A percentile compares a stretch with the other conserved stretches of the same genome.
phyloP scores from a whole-genome alignment of 2,797 vertebrate species.

The Cyprinodon diabolis region DNA sequence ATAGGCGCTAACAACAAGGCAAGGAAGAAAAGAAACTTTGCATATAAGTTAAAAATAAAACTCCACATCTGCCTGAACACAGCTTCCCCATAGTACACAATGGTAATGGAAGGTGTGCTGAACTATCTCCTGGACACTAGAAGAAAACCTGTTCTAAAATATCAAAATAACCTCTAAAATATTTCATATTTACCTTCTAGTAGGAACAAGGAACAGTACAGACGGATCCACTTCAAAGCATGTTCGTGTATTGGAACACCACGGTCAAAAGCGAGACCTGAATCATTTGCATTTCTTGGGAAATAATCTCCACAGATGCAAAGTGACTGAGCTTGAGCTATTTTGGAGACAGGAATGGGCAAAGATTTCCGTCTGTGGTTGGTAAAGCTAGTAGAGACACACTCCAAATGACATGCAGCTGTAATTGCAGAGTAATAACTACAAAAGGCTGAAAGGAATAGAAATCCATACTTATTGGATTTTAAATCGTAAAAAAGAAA shows the following conservation, averaged over 20 bases:
- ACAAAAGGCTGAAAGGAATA: neutral
- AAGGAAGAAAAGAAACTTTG: neutral
- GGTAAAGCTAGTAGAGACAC: constrained; percentile 4
- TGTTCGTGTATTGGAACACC: neutral
- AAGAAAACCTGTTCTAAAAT: neutral
- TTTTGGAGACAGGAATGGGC: neutral
- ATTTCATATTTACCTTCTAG: neutral
- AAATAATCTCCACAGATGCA: neutral
- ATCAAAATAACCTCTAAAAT: neutral
- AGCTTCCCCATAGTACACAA: neutral
- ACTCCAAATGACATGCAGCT: constrained; percentile 6
- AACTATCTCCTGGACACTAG: neutral
- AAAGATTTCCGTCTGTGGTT: neutral
- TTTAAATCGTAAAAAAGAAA: neutral
- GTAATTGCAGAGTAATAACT: constrained; percentile 1
- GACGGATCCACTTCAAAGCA: neutral
- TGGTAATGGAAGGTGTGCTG: neutral
- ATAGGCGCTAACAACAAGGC: neutral
- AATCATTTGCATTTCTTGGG: neutral
- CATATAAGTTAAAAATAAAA: neutral
- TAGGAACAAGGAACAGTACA: neutral
- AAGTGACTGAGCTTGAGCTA: neutral
- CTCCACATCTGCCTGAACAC: neutral
- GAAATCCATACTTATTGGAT: neutral
- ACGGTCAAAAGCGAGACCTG: neutral